These are phyloP conservation scores for Erpornis zantholeuca DNA, from an alignment of 2,113 vertebrate genomes.

Conservation along the genomic window DNA sequence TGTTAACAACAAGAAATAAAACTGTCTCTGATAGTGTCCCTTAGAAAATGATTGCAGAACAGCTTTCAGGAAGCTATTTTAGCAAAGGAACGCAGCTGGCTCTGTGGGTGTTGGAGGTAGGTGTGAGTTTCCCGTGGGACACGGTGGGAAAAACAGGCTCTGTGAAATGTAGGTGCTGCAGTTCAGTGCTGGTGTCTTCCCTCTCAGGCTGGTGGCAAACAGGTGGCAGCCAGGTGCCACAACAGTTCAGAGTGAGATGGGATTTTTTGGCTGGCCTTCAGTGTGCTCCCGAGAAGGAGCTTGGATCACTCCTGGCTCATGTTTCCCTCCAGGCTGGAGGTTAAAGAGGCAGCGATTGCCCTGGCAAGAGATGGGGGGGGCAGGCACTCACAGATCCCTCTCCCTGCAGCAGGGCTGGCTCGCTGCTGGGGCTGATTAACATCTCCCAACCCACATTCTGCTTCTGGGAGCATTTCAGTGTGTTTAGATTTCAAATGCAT, in stretches of 20 bases:
- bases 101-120: neutral
- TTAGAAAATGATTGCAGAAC: neutral
- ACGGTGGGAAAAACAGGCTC: neutral
- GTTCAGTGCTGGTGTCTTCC: neutral
- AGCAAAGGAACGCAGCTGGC: neutral
- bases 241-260: neutral
- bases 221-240: neutral
- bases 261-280: neutral
- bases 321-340: neutral
- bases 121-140: neutral
- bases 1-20: neutral
- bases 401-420: neutral
- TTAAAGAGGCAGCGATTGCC: neutral
- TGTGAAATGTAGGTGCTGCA: neutral
- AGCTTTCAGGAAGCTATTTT: neutral
- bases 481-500: neutral
- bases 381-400: neutral
- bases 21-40: neutral
- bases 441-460: neutral
- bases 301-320: fast-evolving
- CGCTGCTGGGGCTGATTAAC: neutral
- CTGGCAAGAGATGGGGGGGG: too few relatives aligned
- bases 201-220: neutral
- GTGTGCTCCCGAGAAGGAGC: neutral
- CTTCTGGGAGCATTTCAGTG: neutral